These are phyloP conservation scores for Oeneis ivallda DNA, from an alignment of 2,888 invertebrate genomes.

Conservation along the genomic window DNA sequence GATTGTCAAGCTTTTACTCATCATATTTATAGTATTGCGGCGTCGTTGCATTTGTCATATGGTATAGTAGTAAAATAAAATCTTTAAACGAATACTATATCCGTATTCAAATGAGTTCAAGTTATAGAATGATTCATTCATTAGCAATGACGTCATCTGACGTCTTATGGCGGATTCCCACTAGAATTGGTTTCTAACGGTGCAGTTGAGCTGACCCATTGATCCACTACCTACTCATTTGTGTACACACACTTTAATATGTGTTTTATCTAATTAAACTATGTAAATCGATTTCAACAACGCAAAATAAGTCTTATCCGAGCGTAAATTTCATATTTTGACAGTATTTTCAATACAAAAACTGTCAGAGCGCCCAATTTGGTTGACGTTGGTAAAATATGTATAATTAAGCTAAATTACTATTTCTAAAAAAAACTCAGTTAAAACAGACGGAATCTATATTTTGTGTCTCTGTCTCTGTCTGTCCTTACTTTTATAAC, in stretches of 20 bases:
- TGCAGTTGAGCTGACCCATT: conserved; percentile 27
- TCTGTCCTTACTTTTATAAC: too few relatives aligned
- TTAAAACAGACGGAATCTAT: too few relatives aligned
- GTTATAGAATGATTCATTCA: conserved; percentile 22
- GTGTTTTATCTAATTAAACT: neutral
- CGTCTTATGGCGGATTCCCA: conserved; percentile 17
- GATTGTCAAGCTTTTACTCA: neutral
- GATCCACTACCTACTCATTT: conserved; percentile 16
- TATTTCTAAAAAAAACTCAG: too few relatives aligned
- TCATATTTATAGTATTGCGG: too few relatives aligned
- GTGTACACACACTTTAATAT: neutral
- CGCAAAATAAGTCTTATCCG: too few relatives aligned
- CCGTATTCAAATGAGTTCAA: conserved; percentile 1
- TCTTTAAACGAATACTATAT: neutral
- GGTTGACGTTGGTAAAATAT: too few relatives aligned
- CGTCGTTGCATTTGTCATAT: neutral
- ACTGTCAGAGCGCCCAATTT: too few relatives aligned
- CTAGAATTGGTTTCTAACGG: conserved; percentile 24
- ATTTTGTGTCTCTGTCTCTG: too few relatives aligned
- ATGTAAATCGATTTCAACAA: too few relatives aligned
- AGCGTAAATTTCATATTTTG: too few relatives aligned
- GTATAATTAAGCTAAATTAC: too few relatives aligned
- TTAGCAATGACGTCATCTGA: conserved; percentile 21
- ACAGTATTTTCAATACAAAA: too few relatives aligned
- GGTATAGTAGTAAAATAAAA: neutral